Evolutionary conservation across 2,113 vertebrate genomes (phyloP), one percentile per base, ranked within the genome.

Genomic region (Polyodon spathula): DNA sequence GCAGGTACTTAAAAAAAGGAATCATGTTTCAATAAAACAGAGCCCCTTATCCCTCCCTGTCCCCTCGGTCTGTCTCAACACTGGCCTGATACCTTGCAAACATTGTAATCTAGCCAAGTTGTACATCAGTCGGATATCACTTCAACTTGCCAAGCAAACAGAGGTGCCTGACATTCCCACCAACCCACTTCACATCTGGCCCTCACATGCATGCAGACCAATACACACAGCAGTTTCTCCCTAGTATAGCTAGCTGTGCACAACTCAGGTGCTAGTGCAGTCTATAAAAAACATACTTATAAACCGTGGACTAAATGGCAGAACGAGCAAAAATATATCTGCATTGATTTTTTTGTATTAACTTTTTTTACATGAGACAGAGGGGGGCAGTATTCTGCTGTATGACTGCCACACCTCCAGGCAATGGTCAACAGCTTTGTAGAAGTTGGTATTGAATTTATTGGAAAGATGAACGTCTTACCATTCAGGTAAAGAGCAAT

Each of bases 121-220:
- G 59, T 76, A 80, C 66, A 68, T 77, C 81, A 82, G 69, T 71
- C 68, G 75, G 79, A 79, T 72, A 63, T 74, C 76, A 73, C 71
- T 83, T 86, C 79, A 79, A 80, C 81, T 84, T 83, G 86, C 89
- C 90, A 92, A 85, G 81, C 89, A 84, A 85, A 84, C 84, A 78
- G 75, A 69, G 58, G 73, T 68, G 79, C 56, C 65, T 72, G 68
- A 71, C 75, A 64, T 59, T 42, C 44, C 41, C 39, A 52, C 56
- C 43, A 52, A 52, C 60, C 63, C 73, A 70, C 73, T 56, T 78
- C 80, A 74, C 89, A 92, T 89, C 89, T 93, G 90, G 84, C 79
- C 82, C 83, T 88, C 89, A 89, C 71, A 84, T 85, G 83, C 74
- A 54, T 39, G 6, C 50, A 54, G 53, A 54, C 16, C 53, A 54